Base-by-base conservation (phyloP, 2,888 invertebrate genomes). In the Chalcis sispes region DNA sequence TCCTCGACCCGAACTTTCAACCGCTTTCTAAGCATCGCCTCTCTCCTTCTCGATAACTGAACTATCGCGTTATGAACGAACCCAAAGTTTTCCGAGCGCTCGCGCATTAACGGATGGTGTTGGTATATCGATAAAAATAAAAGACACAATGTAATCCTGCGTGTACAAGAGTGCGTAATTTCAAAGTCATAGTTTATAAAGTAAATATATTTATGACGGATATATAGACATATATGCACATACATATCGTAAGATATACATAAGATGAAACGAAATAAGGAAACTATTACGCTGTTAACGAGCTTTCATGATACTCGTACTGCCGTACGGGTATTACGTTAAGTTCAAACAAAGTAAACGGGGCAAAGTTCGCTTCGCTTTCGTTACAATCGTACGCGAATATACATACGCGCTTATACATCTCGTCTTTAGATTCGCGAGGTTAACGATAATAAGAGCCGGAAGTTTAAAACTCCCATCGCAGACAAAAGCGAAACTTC, bases 1-100 rank as follows among this genome's bases (percentile, higher is more conserved):
- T 72, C 67, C 76, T 72, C 76, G 15, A 77, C 58, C 69, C 69
- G 67, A 77, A 77, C 72, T 77, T 77, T 76, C 72, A 76, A 76
- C 71, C 67, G 62, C 70, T 61, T 73, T 46, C n/a, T n/a, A n/a
- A n/a, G n/a, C n/a, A n/a, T n/a, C n/a, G n/a, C n/a, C n/a, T 27
- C 69, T 8, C 8, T n/a, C 36, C 67, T 48, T 3, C 67, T 76
- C 72, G 56, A 72, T 75, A 75, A 75, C 66, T 75, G 70, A 70
- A 72, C 75, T n/a, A n/a, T n/a, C 67, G 52, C 50, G 42, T 23
- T 70, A 70, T 52, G 70, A 70, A 70, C 52, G 58, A 75, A 59
- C 36, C 50, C 40, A 52, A 75, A 75, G 36, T 70, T 75, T 69
- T 48, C 64, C 46, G n/a, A 54, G 42, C n/a, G n/a, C 59, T 67